Evolutionary conservation across 2,888 invertebrate species (phyloP), one percentile per base, ranked within the genome.

Genomic region (Papilio demoleus): DNA sequence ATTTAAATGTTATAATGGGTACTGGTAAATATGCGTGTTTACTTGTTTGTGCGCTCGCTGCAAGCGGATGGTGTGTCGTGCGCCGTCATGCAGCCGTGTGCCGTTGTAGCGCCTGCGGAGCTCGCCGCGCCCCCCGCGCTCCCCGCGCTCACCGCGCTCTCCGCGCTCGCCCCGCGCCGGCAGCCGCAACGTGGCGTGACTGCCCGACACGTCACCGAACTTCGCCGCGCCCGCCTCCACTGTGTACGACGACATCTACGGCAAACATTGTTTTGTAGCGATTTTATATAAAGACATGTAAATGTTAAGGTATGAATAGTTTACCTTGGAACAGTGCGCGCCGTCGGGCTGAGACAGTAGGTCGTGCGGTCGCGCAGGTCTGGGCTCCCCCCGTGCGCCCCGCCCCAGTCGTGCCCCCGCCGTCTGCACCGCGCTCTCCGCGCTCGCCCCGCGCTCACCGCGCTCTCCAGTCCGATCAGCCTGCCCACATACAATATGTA

Each of bases 141-240:
- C 74, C 95, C 74, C 40, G 93, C 70, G 59, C 86, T 82, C 65
- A 92, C 68, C 34, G 88, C 87, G 59, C 47, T 68, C 68, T n/a
- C 67, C 67, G 71, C 68, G 59, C 65, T 65, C 68, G n/a, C n/a
- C 34, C 36, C 94, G 93, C 36, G 95, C 88, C 17, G 80, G 74
- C 31, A 86, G 78, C 73, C 95, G 94, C 8, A 97, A 94, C 73
- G 95, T 94, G 4, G 94, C 92, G 84, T 94, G 94, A 79, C 97
- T 97, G 81, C 95, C 93, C 0, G 94, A 89, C 68, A 94, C 94
- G 88, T 98, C 97, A 8, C 98, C 98, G 82, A 98, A 97, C 90
- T 97, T 97, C 59, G 97, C 95, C 0, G 98, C 97, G 42, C 96
- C 96, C 6, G 95, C 95, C 81, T 97, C 97, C 61, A 96, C 88